Base-by-base conservation (phyloP, 53 echinoderm and acorn worm genomes). In the Apostichopus leukothele region DNA sequence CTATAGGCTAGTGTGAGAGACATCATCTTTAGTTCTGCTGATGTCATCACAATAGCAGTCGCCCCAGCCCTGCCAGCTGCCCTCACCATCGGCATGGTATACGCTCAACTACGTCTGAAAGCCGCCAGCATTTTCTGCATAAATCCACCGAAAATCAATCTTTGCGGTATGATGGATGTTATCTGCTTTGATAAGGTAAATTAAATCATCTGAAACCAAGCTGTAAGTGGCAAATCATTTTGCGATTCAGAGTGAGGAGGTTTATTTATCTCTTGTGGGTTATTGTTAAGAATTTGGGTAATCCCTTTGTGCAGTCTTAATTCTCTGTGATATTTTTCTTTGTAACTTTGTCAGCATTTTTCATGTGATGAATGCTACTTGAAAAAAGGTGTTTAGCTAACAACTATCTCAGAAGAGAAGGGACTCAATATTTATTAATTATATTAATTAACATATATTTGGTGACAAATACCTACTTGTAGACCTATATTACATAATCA, bases 81-180 rank as follows among this genome's bases (percentile, higher is more conserved):
- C 7, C 90, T 96, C 20, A 96, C 96, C 27, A 96, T 96, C 16
- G 96, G 96, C 1, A 96, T 96, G 96, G 91, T 96, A 25, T 96
- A 90, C 88, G 96, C 96, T 0, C 96, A 96, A 83, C 89, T 93
- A 13, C 86, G 96, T 5, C 92, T 96, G 21, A 96, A 94, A 88
- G 75, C 81, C 10, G 60, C 88, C 14, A 50, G 79, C 13, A 96
- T 96, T 52, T 96, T 91, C 80, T 96, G 96, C 89, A 96, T 96
- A 53, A 94, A 94, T 83, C 96, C 96, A 4, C 94, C 91, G 67
- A 79, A 94, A 66, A 96, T 96, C 9, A 96, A 96, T 73, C 87
- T 94, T 6, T 92, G 96, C 89, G 96, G 96, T 10, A 92, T 90
- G 77, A 12, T 96, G 57, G 94, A 96, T 86, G 90, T 96, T n/a